Evolutionary conservation across 2,113 vertebrate species (phyloP).

Genomic region (Hydrochoerus hydrochaeris): DNA sequence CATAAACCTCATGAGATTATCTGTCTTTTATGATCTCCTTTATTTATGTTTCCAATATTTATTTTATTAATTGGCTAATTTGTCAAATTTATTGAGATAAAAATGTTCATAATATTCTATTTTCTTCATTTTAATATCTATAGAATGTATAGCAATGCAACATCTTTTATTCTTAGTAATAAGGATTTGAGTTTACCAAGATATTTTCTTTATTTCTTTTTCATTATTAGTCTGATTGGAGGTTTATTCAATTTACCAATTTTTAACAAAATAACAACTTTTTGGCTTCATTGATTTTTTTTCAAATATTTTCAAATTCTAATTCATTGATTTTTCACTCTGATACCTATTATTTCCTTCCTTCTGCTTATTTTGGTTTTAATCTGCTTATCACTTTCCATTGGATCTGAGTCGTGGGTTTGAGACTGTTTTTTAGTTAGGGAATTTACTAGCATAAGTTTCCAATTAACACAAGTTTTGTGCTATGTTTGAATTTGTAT

Average conservation of each 20-base stretch:
- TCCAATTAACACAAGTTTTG: not conserved
- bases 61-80: not conserved
- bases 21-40: not conserved
- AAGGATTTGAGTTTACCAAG: not conserved
- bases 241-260: not conserved
- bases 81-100: not conserved
- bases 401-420: not conserved
- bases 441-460: not conserved
- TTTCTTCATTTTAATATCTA: not conserved
- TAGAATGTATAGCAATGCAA: not conserved
- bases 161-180: not conserved
- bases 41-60: not conserved
- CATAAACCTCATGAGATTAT: not conserved
- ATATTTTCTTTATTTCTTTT: not conserved
- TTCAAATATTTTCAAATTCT: not conserved
- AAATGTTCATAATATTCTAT: not conserved
- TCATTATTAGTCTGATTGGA: not conserved
- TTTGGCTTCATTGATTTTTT: not conserved
- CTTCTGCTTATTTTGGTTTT: not conserved
- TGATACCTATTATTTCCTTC: not conserved
- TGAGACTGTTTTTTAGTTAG: not conserved
- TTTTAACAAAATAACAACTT: not conserved
- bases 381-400: not conserved
- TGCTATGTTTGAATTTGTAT: not conserved
- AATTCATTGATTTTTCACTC: not conserved